phyloP scores from a whole-genome alignment of 2,113 vertebrate genomes.

The Tragelaphus scriptus region DNA sequence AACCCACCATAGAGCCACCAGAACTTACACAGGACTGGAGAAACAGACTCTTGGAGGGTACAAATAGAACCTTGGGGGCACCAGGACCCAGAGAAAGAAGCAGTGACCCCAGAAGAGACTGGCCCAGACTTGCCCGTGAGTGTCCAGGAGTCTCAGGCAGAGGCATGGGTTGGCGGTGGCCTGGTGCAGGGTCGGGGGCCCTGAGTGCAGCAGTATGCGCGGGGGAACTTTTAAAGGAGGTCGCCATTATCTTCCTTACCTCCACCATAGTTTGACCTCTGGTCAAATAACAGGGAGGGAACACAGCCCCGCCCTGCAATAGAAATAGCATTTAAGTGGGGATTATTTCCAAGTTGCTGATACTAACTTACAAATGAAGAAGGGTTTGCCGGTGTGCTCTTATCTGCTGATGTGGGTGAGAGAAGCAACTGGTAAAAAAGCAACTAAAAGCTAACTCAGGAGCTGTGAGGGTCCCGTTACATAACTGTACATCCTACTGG shows the following conservation, averaged over 20 bases:
- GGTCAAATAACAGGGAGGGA: neutral
- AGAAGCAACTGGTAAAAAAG: neutral
- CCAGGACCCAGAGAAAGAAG: neutral
- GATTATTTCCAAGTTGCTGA: neutral
- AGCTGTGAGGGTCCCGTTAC: neutral
- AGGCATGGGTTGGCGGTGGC: accelerated
- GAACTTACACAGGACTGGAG: neutral
- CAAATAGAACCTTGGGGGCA: neutral
- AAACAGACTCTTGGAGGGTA: neutral
- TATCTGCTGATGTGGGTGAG: neutral
- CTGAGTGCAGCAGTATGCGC: neutral
- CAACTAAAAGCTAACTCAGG: neutral
- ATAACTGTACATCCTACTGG: neutral
- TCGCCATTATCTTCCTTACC: neutral
- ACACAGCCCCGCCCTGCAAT: neutral
- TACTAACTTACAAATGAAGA: neutral
- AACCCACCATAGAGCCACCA: neutral
- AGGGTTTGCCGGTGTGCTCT: neutral
- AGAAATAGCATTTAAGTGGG: neutral
- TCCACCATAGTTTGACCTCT: neutral
- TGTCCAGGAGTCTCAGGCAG: neutral
- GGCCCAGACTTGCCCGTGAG: neutral
- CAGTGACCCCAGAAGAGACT: neutral
- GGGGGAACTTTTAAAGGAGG: neutral
- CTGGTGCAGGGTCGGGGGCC: neutral